A percentile compares a stretch with the other conserved stretches of the same genome.
These are phyloP conservation scores for Leguminivora glycinivorella DNA, from an alignment of 1,140 invertebrate genomes.

Conservation along the genomic window DNA sequence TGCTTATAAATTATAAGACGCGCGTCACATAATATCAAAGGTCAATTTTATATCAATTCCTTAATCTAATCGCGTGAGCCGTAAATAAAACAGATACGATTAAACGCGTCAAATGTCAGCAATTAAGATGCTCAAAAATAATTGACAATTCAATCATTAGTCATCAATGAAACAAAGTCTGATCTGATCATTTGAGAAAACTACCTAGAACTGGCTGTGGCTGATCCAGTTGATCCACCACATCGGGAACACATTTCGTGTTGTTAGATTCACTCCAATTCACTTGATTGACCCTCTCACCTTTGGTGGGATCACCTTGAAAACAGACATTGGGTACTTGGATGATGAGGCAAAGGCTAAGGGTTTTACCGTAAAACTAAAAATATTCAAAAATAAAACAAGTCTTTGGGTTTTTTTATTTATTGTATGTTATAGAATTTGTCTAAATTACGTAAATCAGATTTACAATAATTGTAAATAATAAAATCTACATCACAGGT, in stretches of 20 bases:
- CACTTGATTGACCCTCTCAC: neutral
- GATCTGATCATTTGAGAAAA: neutral
- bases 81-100: neutral
- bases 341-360: neutral
- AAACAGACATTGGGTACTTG: neutral
- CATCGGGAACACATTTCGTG: conserved; percentile 3
- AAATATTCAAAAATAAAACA: conserved; percentile 29
- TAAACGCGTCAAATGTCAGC: neutral
- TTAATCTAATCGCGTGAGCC: neutral
- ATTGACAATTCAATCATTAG: neutral
- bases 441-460: conserved; percentile 48
- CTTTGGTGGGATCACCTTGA: neutral
- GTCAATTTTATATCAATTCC: neutral
- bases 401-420: conserved; percentile 37
- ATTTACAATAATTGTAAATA: conserved; percentile 36
- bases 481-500: conserved; percentile 47
- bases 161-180: no score
- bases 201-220: neutral
- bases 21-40: neutral
- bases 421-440: conserved; percentile 39
- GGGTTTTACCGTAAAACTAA: no score
- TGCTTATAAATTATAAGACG: neutral
- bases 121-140: neutral
- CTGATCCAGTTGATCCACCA: conserved; percentile 1
- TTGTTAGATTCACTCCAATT: neutral